phyloP scores from a whole-genome alignment of 2,113 vertebrate species.

The Ophiodon elongatus region DNA sequence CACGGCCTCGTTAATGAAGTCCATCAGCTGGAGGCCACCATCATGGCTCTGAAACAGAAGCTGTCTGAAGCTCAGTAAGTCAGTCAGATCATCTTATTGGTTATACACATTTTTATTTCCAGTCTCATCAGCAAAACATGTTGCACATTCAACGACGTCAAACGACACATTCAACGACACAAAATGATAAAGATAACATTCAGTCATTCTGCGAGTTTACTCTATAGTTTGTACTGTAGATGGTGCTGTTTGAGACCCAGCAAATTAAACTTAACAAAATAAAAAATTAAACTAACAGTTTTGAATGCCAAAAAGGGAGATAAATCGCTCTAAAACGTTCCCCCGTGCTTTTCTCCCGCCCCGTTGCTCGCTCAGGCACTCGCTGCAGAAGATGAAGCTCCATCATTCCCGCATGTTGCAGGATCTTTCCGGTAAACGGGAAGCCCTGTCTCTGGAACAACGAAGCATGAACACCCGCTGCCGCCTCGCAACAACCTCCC shows the following conservation, averaged over 20 bases:
- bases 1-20: slow-evolving; percentile 88
- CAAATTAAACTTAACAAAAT: too few relatives aligned
- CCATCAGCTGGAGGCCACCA: slow-evolving; percentile 87
- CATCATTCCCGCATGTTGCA: slow-evolving; percentile 87
- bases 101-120: neutral
- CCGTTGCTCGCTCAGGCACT: slow-evolving; percentile 74
- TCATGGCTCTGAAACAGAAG: slow-evolving; percentile 86
- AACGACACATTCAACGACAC: too few relatives aligned
- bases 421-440: slow-evolving; percentile 87
- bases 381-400: slow-evolving; percentile 87
- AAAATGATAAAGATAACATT: too few relatives aligned
- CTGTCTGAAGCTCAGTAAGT: slow-evolving; percentile 91
- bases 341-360: neutral
- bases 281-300: too few relatives aligned
- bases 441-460: slow-evolving; percentile 79
- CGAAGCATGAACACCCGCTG: slow-evolving; percentile 73
- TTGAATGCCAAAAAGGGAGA: neutral
- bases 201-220: neutral
- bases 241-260: neutral
- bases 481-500: slow-evolving; percentile 44
- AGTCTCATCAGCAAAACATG: neutral
- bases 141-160: neutral
- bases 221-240: neutral
- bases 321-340: neutral
- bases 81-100: neutral